Conservation (phyloP, 37 sponge, comb jelly and placozoan species). For the Beroe ovata region DNA sequence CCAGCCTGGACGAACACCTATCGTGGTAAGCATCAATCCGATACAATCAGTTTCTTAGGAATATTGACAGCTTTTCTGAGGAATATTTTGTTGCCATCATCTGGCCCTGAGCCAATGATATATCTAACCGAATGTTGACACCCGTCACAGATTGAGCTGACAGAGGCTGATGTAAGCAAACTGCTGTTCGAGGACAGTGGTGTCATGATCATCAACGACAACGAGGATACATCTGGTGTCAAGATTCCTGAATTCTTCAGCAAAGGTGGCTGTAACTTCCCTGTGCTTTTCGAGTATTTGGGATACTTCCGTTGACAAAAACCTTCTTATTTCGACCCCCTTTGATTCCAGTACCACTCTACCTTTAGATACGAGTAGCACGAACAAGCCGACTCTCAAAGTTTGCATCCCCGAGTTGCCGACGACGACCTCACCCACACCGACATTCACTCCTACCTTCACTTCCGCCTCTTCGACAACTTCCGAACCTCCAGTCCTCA, state of each 20-base stretch:
- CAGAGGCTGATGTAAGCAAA: background rate
- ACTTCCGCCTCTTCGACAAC: conserved; percentile 14
- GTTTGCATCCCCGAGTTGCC: background rate
- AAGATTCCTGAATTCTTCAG: conserved; percentile 8
- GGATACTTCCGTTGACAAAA: background rate
- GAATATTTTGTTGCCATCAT: too few relatives aligned
- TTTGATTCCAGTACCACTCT: background rate
- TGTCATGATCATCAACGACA: background rate
- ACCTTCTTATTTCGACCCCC: background rate
- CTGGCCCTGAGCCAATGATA: too few relatives aligned
- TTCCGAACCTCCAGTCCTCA: background rate
- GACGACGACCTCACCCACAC: conserved; percentile 1
- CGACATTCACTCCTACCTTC: conserved; percentile 43
- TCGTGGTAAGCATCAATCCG: background rate
- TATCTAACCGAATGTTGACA: too few relatives aligned
- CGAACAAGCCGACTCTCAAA: background rate
- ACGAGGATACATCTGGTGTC: conserved; percentile 1
- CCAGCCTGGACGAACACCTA: conserved; percentile 10
- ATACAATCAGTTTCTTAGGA: too few relatives aligned
- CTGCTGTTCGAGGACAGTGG: background rate
- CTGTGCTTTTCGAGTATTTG: too few relatives aligned
- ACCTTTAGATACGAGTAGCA: background rate
- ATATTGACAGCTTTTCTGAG: too few relatives aligned
- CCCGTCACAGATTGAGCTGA: conserved; percentile 17
- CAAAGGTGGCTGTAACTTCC: too few relatives aligned